phyloP scores from a whole-genome alignment of 1,140 invertebrate species.

The Akabosia matsudoensis region DNA sequence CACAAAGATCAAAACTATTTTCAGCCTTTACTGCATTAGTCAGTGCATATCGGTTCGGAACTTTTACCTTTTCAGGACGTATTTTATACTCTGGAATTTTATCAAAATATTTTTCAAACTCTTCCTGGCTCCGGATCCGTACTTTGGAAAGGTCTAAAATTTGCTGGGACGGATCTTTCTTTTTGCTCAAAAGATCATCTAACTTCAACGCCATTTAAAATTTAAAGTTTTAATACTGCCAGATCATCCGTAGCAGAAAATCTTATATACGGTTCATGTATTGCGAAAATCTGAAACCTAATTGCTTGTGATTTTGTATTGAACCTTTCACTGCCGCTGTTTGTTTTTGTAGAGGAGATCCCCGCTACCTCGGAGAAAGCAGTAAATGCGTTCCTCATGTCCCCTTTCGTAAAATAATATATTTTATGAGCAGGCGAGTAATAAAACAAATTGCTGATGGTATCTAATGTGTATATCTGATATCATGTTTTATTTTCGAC shows the following conservation, averaged over 20 bases:
- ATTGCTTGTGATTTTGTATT: too few species aligned
- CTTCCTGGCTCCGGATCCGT: constrained; percentile 69
- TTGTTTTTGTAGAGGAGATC: too few species aligned
- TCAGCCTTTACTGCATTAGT: background rate
- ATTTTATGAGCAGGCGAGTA: too few species aligned
- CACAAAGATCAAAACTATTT: constrained; percentile 44
- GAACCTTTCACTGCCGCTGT: too few species aligned
- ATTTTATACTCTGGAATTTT: constrained; percentile 87
- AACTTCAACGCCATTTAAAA: constrained; percentile 62
- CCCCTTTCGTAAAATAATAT: too few species aligned
- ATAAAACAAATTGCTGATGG: background rate
- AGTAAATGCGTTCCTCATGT: too few species aligned
- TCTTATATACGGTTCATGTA: background rate
- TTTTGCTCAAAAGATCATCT: constrained; percentile 74
- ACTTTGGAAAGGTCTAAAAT: constrained; percentile 79
- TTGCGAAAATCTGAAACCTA: too few species aligned
- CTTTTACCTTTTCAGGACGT: constrained; percentile 75
- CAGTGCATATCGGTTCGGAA: too few species aligned
- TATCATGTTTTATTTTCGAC: too few species aligned
- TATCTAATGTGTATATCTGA: background rate
- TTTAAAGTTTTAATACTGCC: background rate
- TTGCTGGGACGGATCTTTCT: constrained; percentile 76
- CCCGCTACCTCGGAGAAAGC: too few species aligned
- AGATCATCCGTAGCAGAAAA: background rate
- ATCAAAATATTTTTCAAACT: constrained; percentile 74